These are phyloP conservation scores for Chrysochloris asiatica DNA, from an alignment of 2,113 vertebrate species.

Conservation along the genomic window DNA sequence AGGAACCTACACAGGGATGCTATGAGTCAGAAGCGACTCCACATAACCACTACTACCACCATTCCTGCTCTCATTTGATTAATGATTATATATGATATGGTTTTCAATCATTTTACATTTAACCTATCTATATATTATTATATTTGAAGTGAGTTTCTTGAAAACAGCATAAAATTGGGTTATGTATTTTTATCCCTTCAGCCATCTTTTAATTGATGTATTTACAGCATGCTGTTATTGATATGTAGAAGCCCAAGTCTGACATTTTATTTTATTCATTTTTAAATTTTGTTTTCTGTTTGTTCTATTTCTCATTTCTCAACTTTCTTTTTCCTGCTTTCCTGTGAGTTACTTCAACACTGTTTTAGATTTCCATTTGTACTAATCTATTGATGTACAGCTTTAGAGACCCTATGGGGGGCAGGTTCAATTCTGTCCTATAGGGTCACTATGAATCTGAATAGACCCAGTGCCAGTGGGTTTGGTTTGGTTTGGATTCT, in stretches of 20 bases:
- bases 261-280: neutral
- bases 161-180: neutral
- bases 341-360: neutral
- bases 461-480: neutral
- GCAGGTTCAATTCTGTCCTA: too few relatives aligned
- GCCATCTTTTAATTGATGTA: neutral
- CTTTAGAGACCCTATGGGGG: too few relatives aligned
- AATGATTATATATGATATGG: neutral
- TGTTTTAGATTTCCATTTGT: neutral
- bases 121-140: neutral
- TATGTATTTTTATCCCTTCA: conserved; percentile 7
- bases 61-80: neutral
- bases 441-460: neutral
- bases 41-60: too few relatives aligned
- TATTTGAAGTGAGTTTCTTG: conserved; percentile 13
- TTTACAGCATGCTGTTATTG: neutral
- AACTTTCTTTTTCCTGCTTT: neutral
- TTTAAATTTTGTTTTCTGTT: neutral
- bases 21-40: too few relatives aligned
- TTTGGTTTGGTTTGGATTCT: neutral
- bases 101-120: conserved; percentile 23
- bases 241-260: neutral
- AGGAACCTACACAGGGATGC: too few relatives aligned
- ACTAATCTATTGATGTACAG: neutral
- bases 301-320: neutral